Conservation (phyloP, 1,140 invertebrate species). For the Eriocheir sinensis region DNA sequence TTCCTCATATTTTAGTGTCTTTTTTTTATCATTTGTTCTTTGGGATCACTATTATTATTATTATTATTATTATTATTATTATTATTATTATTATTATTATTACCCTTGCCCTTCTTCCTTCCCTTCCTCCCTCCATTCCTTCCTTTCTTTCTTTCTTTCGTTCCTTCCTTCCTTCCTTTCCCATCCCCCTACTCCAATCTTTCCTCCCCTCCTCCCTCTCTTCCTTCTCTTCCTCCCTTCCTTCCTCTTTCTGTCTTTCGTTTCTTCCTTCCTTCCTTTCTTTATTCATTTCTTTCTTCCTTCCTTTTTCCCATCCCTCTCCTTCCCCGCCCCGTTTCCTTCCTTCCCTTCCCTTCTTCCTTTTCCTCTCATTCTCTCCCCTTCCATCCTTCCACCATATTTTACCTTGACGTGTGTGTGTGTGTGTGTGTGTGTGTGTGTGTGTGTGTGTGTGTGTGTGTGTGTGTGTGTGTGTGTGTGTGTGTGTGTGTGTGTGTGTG, state of each 20-base stretch:
- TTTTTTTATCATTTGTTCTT: background rate
- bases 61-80: background rate
- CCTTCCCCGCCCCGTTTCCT: too few relatives aligned
- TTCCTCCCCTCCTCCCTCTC: background rate
- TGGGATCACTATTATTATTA: background rate
- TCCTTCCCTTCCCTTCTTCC: background rate
- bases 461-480: slow-evolving; percentile 36
- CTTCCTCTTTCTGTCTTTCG: background rate
- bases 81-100: background rate
- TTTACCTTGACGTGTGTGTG: background rate
- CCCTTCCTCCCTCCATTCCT: background rate
- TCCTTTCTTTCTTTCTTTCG: background rate
- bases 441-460: slow-evolving; percentile 63
- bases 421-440: slow-evolving; percentile 35
- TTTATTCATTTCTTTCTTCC: background rate
- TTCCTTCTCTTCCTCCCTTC: background rate
- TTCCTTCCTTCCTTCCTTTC: background rate
- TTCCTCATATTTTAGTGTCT: background rate
- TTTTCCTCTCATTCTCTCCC: background rate
- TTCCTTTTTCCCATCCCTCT: too few relatives aligned
- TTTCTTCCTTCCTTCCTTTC: background rate
- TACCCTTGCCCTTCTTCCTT: background rate
- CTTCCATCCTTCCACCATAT: background rate
- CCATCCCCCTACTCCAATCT: background rate
- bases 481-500: slow-evolving; percentile 58